A percentile compares a stretch with the other conserved stretches of the same genome.
These are phyloP conservation scores for Armadillidium nasatum DNA, from an alignment of 1,140 invertebrate species.

Conservation along the genomic window DNA sequence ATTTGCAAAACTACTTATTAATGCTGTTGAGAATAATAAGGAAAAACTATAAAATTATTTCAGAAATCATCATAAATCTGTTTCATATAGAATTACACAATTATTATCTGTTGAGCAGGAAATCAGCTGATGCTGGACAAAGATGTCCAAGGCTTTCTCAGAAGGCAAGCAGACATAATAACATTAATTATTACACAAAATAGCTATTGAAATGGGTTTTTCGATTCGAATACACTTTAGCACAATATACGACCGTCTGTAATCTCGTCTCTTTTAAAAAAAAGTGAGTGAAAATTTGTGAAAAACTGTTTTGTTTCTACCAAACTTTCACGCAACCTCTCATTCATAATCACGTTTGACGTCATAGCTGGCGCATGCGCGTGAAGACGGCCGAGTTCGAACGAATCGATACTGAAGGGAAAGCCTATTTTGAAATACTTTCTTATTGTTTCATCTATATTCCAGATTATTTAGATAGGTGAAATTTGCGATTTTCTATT, in stretches of 20 bases:
- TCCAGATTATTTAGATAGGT: not conserved
- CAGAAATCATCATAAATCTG: not conserved
- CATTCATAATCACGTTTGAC: constrained; percentile 7
- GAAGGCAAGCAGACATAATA: not conserved
- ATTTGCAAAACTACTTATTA: not conserved
- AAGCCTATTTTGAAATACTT: not conserved
- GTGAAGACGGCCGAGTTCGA: not conserved
- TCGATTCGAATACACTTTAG: not conserved
- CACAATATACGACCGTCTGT: not conserved
- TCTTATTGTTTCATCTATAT: not conserved
- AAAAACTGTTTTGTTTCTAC: not conserved
- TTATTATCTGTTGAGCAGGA: not conserved
- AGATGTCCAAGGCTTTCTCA: not conserved
- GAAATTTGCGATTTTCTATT: too few species aligned
- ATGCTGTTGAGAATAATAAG: not conserved
- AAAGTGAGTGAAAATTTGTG: not conserved
- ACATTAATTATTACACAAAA: not conserved
- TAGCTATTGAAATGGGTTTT: not conserved
- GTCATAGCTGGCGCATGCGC: not conserved
- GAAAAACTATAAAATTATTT: not conserved
- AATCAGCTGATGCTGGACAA: constrained; percentile 1
- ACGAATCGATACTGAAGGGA: not conserved
- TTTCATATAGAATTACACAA: not conserved
- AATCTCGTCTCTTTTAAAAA: not conserved
- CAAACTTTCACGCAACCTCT: not conserved